Evolutionary conservation across 2,888 invertebrate species (phyloP).

Genomic region (Dicycla oo): DNA sequence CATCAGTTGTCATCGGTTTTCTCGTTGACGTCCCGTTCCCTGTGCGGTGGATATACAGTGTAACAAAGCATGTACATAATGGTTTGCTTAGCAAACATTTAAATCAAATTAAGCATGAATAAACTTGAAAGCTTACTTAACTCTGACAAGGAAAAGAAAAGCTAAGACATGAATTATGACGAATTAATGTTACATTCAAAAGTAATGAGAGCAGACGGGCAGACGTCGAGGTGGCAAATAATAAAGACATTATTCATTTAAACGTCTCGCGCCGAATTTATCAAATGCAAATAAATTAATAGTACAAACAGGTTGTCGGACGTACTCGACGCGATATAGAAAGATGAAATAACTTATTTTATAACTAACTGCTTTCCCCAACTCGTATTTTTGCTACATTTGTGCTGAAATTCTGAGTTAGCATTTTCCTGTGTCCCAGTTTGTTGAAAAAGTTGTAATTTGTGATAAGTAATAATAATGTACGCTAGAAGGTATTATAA

Average conservation of each 20-base stretch:
- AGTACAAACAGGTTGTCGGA: not conserved
- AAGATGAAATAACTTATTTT: not conserved
- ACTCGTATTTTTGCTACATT: not conserved
- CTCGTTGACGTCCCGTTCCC: too few species aligned
- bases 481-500: not conserved
- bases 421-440: not conserved
- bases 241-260: not conserved
- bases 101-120: not conserved
- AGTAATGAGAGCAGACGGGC: not conserved
- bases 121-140: not conserved
- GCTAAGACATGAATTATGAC: conserved; percentile 25
- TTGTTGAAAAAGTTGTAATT: not conserved
- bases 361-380: not conserved
- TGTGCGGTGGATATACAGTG: too few species aligned
- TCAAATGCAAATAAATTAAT: conserved; percentile 1
- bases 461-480: not conserved
- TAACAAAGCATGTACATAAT: too few species aligned
- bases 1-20: too few species aligned
- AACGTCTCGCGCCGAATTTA: not conserved
- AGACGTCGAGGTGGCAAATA: not conserved
- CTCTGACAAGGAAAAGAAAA: conserved; percentile 22
- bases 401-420: not conserved
- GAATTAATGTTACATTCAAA: conserved; percentile 29
- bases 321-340: too few species aligned
- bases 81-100: not conserved